These are phyloP conservation scores for Cheirogaleus medius DNA, from an alignment of 2,113 vertebrate genomes.

Conservation along the genomic window DNA sequence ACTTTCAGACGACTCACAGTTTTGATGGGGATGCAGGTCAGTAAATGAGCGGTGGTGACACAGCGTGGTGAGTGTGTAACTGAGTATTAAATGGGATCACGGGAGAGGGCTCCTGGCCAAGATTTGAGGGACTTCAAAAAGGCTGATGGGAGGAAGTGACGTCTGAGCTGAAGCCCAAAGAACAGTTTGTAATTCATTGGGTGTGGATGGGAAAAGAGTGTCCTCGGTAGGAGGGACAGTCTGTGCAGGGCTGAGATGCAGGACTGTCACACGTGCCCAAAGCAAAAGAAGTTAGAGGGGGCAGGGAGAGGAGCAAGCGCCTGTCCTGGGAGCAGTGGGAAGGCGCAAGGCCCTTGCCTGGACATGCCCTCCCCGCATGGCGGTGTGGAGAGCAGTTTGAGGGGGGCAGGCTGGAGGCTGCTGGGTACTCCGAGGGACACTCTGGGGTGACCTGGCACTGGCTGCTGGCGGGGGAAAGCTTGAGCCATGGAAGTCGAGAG, in stretches of 20 bases:
- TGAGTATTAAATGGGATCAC: neutral
- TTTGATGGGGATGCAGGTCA: neutral
- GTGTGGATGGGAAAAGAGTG: neutral
- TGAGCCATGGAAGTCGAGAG: neutral
- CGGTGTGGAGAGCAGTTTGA: neutral
- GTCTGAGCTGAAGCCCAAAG: neutral
- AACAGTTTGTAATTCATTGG: neutral
- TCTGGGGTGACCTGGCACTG: neutral
- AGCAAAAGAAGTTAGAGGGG: no score
- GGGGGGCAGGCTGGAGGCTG: neutral
- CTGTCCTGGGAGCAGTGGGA: neutral
- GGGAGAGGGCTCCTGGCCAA: neutral
- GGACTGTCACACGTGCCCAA: neutral
- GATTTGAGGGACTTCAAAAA: neutral
- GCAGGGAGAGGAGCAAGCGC: neutral
- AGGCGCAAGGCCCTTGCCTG: neutral
- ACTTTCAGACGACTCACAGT: neutral
- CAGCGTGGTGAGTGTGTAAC: accelerated
- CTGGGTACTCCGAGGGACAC: no score
- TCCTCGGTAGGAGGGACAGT: neutral
- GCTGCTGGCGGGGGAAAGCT: neutral
- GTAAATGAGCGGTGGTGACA: no score
- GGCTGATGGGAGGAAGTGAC: neutral
- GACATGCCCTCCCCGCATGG: neutral
- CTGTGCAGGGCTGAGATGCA: neutral